A percentile compares a stretch with the other conserved stretches of the same genome.
Conservation (phyloP, 1,140 invertebrate species). For the Hirudo medicinalis region DNA sequence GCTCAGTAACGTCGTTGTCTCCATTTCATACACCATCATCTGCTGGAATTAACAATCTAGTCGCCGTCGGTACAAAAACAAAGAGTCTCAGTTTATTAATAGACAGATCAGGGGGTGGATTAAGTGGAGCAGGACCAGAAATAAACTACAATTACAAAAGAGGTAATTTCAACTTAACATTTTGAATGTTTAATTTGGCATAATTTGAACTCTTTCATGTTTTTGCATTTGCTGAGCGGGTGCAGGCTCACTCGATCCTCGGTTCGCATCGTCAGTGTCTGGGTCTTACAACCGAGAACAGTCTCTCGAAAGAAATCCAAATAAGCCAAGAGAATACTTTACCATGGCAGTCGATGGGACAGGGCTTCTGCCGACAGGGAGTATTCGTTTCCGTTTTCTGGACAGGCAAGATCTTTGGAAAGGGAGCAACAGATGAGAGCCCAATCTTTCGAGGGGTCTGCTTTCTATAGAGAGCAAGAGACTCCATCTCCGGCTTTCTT, state of each 20-base stretch:
- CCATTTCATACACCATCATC: constrained; percentile 25
- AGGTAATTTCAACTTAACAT: too few relatives aligned
- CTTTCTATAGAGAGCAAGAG: constrained; percentile 5
- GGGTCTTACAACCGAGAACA: constrained; percentile 28
- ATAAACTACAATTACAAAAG: neutral
- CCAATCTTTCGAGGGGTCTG: neutral
- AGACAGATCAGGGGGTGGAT: constrained; percentile 6
- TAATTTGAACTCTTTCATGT: too few relatives aligned
- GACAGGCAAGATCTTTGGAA: constrained; percentile 35
- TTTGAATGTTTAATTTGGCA: too few relatives aligned
- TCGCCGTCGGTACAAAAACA: constrained; percentile 12
- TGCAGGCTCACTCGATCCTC: too few relatives aligned
- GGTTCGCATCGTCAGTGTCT: constrained; percentile 16
- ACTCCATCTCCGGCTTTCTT: neutral
- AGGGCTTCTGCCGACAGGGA: constrained; percentile 21
- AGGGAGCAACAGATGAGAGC: constrained; percentile 22
- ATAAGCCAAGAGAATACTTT: constrained; percentile 7
- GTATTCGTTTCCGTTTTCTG: constrained; percentile 36
- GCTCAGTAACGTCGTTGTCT: constrained; percentile 15
- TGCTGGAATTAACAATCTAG: constrained; percentile 25
- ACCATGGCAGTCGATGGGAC: constrained; percentile 6
- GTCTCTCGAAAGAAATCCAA: constrained; percentile 30
- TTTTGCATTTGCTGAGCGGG: too few relatives aligned
- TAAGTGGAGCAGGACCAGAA: neutral
- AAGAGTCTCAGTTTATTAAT: constrained; percentile 16